These are phyloP conservation scores for Oxycera nigricornis DNA, from an alignment of 2,888 invertebrate species.

Conservation along the genomic window DNA sequence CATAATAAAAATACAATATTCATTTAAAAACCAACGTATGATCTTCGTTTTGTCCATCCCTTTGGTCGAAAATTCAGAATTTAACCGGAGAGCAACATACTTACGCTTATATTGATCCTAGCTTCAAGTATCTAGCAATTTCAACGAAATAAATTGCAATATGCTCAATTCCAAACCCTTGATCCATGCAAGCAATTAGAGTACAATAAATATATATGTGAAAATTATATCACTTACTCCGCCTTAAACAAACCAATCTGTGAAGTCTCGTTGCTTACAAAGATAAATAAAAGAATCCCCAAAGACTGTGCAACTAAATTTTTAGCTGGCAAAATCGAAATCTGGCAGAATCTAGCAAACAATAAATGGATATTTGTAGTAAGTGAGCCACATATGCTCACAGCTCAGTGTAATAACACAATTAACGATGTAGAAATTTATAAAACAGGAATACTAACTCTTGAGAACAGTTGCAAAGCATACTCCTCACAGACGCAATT, in stretches of 20 bases:
- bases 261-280: not conserved
- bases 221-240: constrained; percentile 15
- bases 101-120: constrained; percentile 19
- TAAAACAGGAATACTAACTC: not conserved
- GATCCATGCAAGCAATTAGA: not conserved
- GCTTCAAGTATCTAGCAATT: not conserved
- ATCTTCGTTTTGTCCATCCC: not conserved
- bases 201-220: constrained; percentile 2
- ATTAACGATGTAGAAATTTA: not conserved
- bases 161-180: not conserved
- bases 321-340: not conserved
- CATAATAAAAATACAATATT: not conserved
- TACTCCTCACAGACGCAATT: not conserved
- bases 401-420: not conserved
- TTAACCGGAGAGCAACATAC: not conserved
- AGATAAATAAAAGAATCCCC: not conserved
- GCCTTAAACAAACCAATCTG: not conserved
- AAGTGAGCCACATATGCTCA: not conserved
- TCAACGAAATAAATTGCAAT: constrained; percentile 5
- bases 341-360: not conserved
- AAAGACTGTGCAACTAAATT: not conserved
- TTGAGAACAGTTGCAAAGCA: not conserved
- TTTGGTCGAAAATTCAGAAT: not conserved
- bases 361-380: not conserved
- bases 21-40: not conserved